These are phyloP conservation scores for Macrochelys suwanniensis DNA, from an alignment of 2,797 vertebrate genomes.

Conservation along the genomic window DNA sequence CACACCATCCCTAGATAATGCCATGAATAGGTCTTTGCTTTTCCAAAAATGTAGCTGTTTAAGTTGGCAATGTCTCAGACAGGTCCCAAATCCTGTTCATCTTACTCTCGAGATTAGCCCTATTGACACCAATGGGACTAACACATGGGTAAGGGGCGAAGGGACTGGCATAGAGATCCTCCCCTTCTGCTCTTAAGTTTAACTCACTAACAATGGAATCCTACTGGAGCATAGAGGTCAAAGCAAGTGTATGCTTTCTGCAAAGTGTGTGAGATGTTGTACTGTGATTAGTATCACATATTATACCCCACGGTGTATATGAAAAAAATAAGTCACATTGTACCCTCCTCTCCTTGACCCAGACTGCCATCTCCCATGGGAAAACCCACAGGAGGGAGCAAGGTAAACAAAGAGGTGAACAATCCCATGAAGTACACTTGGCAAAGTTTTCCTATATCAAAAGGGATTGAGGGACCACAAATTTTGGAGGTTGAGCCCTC, in stretches of 20 bases:
- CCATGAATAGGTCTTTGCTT: neutral
- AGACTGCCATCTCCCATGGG: neutral
- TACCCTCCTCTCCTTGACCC: neutral
- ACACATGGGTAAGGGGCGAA: neutral
- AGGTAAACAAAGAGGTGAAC: neutral
- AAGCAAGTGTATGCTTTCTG: neutral
- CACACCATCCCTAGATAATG: neutral
- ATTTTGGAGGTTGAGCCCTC: neutral
- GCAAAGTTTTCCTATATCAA: neutral
- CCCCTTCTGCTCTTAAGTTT: neutral
- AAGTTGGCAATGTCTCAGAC: neutral
- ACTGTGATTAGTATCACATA: neutral
- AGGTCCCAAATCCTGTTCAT: neutral
- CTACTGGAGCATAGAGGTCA: neutral
- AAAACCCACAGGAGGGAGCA: neutral
- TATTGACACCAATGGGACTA: neutral
- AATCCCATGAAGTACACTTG: conserved; percentile 11
- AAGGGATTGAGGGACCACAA: neutral
- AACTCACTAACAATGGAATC: neutral
- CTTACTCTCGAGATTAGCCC: neutral
- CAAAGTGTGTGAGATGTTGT: neutral
- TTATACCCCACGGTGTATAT: neutral
- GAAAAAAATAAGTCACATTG: neutral
- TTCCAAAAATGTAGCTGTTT: neutral
- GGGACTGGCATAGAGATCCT: neutral